Percentiles rank a stretch among this genome's conserved stretches.
phyloP scores from a whole-genome alignment of 2,113 vertebrate genomes.

The Hemicordylus capensis region DNA sequence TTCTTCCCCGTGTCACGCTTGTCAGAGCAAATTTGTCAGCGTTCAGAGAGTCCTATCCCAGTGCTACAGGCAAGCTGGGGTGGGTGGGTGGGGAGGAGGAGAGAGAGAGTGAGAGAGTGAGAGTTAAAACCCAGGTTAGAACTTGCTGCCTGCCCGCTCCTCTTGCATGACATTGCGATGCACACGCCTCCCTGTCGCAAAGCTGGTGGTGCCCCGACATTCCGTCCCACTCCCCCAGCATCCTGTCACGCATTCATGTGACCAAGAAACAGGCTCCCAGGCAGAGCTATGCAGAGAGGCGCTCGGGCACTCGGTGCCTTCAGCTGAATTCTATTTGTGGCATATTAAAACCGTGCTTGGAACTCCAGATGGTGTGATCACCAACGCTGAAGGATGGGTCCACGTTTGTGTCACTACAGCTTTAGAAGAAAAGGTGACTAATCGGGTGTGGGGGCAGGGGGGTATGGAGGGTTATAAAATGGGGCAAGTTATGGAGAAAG shows the following conservation, averaged over 20 bases:
- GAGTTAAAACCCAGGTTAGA: constrained; percentile 18
- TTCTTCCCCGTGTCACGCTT: constrained; percentile 60
- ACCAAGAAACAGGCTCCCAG: neutral
- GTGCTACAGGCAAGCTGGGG: constrained; percentile 57
- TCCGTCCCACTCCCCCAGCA: neutral
- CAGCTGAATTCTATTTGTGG: too few relatives aligned
- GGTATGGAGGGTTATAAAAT: too few relatives aligned
- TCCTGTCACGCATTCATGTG: neutral
- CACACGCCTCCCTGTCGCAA: too few relatives aligned
- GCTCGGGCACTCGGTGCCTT: neutral
- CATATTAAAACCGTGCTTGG: neutral
- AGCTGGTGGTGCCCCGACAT: too few relatives aligned
- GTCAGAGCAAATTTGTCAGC: constrained; percentile 61
- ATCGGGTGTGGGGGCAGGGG: too few relatives aligned
- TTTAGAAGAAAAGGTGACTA: too few relatives aligned
- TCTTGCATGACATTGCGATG: constrained; percentile 40
- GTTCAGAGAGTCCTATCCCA: constrained; percentile 37
- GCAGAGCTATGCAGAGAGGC: neutral
- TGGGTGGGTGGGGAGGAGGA: neutral
- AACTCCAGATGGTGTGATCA: too few relatives aligned
- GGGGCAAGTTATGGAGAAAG: too few relatives aligned
- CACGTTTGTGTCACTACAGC: too few relatives aligned
- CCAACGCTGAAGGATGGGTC: too few relatives aligned
- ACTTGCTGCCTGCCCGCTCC: constrained; percentile 39
- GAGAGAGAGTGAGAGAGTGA: neutral